Conservation (phyloP, 1,140 invertebrate genomes). For the Armadillidium nasatum region DNA sequence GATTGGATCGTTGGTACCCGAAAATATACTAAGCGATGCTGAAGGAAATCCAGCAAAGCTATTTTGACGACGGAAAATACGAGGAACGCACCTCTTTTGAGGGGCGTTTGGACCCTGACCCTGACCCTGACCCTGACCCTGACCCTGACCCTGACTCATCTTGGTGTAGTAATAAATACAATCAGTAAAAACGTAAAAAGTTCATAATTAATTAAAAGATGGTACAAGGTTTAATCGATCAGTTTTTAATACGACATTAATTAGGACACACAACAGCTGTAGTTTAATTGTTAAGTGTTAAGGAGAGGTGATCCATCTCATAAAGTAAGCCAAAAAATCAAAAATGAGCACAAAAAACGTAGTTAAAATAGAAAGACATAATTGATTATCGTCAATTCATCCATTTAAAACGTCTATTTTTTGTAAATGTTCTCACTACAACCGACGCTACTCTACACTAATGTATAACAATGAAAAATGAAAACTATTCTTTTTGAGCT, state of each 20-base stretch:
- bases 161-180: neutral
- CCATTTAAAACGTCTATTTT: neutral
- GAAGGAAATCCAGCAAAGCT: conserved; percentile 43
- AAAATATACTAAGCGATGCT: conserved; percentile 22
- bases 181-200: too few species aligned
- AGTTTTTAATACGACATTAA: neutral
- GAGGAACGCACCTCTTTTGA: neutral
- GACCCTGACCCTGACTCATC: conserved; percentile 2
- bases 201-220: too few species aligned
- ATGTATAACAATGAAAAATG: neutral
- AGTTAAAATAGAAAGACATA: neutral
- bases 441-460: neutral
- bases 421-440: neutral
- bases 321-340: too few species aligned
- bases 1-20: conserved; percentile 16
- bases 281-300: neutral
- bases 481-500: neutral
- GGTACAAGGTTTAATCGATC: too few species aligned
- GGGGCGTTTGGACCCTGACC: neutral
- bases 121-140: neutral
- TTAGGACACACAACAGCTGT: neutral
- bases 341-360: neutral
- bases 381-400: conserved; percentile 1
- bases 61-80: conserved; percentile 35
- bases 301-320: too few species aligned